A percentile compares a stretch with the other conserved stretches of the same genome.
These are phyloP conservation scores for Trachymyrmex septentrionalis DNA, from an alignment of 1,140 invertebrate species.

Conservation along the genomic window DNA sequence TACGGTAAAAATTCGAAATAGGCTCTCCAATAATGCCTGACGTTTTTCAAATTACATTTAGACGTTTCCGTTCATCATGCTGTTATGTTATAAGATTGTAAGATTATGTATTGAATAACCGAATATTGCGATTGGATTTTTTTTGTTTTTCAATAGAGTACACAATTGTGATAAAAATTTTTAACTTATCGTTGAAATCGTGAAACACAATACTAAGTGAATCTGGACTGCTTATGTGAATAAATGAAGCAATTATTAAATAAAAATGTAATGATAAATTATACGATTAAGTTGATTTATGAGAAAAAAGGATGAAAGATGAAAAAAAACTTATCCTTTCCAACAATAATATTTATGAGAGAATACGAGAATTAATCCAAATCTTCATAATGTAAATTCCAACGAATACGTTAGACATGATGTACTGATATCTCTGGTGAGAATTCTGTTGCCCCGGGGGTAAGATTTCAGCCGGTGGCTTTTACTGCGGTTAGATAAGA, in stretches of 20 bases:
- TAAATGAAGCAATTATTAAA: too few species aligned
- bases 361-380: neutral
- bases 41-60: slow-evolving; percentile 8
- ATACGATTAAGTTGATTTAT: neutral
- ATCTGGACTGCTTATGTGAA: too few species aligned
- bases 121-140: neutral
- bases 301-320: too few species aligned
- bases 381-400: neutral
- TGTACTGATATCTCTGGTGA: slow-evolving; percentile 10
- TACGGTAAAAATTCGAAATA: slow-evolving; percentile 57
- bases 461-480: slow-evolving; percentile 6
- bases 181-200: neutral
- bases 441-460: neutral
- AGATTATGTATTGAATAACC: neutral
- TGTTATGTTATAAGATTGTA: neutral
- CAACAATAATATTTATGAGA: neutral
- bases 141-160: neutral
- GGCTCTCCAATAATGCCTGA: slow-evolving; percentile 28
- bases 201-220: too few species aligned
- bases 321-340: neutral
- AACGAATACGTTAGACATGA: neutral
- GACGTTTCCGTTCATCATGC: neutral
- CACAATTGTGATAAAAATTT: neutral
- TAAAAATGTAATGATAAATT: neutral
- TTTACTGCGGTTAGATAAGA: slow-evolving; percentile 64